These are phyloP conservation scores for Machimus rusticus DNA, from an alignment of 2,888 invertebrate species.

Conservation along the genomic window DNA sequence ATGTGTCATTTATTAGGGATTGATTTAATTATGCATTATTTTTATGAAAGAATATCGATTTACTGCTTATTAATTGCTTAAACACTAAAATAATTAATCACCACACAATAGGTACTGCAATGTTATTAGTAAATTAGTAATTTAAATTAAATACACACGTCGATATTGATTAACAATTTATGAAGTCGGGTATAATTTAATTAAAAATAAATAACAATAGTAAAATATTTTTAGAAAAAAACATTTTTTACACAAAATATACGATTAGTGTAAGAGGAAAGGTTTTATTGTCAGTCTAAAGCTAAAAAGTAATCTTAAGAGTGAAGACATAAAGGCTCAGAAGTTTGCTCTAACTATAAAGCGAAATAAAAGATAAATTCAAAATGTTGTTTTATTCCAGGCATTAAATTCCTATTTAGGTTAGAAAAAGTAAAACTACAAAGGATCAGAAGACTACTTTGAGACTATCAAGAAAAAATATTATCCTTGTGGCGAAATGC, in stretches of 20 bases:
- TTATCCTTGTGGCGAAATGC: neutral
- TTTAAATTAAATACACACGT: too few species aligned
- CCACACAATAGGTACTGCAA: too few species aligned
- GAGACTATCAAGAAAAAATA: neutral
- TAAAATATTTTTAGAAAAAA: too few species aligned
- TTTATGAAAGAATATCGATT: too few species aligned
- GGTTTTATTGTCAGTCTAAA: neutral
- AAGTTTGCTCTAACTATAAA: neutral
- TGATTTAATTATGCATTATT: too few species aligned
- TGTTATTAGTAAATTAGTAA: too few species aligned
- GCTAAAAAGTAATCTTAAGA: neutral
- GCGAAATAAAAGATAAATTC: neutral
- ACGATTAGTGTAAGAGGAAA: neutral
- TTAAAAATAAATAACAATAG: too few species aligned
- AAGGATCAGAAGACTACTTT: neutral
- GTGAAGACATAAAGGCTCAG: neutral
- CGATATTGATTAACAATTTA: too few species aligned
- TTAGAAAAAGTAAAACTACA: neutral
- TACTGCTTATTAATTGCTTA: too few species aligned
- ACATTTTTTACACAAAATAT: neutral
- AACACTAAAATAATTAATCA: too few species aligned
- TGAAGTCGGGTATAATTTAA: too few species aligned
- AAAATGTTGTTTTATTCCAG: neutral
- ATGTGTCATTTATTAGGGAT: too few species aligned
- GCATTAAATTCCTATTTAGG: neutral